These are phyloP conservation scores for Pissodes strobi DNA, from an alignment of 1,140 invertebrate species.

Conservation along the genomic window DNA sequence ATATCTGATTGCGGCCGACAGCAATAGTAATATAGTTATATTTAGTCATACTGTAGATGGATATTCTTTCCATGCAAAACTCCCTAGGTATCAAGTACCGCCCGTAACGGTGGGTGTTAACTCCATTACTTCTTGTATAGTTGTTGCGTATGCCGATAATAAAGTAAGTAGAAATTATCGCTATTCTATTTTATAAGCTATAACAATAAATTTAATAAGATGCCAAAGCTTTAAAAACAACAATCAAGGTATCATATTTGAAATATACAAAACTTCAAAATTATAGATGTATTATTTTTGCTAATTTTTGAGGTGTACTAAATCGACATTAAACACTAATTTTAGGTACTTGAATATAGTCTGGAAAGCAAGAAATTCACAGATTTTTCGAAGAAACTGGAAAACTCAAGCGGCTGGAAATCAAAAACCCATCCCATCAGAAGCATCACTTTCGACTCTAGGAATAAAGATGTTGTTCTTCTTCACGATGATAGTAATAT, in stretches of 20 bases:
- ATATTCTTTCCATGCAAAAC: constrained; percentile 58
- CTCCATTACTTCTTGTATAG: constrained; percentile 59
- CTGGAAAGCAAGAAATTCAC: constrained; percentile 62
- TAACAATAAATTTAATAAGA: constrained; percentile 27
- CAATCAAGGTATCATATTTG: too few species aligned
- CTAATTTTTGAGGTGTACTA: too few species aligned
- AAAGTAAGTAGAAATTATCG: constrained; percentile 59
- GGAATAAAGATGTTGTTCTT: constrained; percentile 64
- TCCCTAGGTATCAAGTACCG: constrained; percentile 69
- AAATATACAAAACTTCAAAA: too few species aligned
- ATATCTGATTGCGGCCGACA: constrained; percentile 67
- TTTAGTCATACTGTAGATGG: constrained; percentile 59
- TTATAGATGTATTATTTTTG: too few species aligned
- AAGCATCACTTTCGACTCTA: constrained; percentile 63
- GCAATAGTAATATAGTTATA: constrained; percentile 63
- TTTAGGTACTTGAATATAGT: constrained; percentile 72
- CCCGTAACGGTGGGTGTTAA: constrained; percentile 70
- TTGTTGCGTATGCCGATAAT: constrained; percentile 73
- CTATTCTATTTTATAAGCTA: not conserved
- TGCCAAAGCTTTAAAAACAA: too few species aligned
- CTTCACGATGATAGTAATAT: constrained; percentile 67
- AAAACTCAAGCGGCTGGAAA: constrained; percentile 57
- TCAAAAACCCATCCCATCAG: constrained; percentile 59
- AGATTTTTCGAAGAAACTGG: constrained; percentile 60
- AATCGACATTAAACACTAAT: too few species aligned